Evolutionary conservation across 2,888 invertebrate genomes (phyloP).

Genomic region (Noctua janthe): DNA sequence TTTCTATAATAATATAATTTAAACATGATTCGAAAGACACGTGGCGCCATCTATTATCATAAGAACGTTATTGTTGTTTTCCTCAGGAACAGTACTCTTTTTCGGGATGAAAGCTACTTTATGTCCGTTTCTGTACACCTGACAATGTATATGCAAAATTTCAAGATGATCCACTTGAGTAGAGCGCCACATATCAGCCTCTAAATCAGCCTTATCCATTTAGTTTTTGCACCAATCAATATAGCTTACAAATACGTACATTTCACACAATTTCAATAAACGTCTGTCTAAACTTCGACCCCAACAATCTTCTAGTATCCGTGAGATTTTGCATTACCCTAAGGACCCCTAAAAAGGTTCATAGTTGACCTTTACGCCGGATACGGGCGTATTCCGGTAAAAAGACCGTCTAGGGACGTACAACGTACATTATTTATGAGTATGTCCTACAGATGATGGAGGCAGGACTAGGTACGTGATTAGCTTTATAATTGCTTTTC

Average conservation of each 20-base stretch:
- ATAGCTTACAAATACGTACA: too few species aligned
- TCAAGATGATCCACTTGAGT: too few species aligned
- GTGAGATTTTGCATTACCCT: constrained; percentile 58
- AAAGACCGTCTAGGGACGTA: constrained; percentile 62
- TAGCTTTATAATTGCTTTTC: constrained; percentile 66
- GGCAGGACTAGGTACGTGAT: constrained; percentile 60
- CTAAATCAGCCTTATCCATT: neutral
- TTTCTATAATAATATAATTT: too few species aligned
- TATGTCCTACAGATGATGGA: constrained; percentile 60
- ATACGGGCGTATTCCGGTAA: constrained; percentile 56
- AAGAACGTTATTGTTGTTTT: too few species aligned
- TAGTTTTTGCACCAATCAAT: neutral
- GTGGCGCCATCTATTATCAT: too few species aligned
- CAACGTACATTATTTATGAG: constrained; percentile 71
- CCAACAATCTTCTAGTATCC: constrained; percentile 22
- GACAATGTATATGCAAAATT: too few species aligned
- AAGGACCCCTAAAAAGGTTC: constrained; percentile 56
- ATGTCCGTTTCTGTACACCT: too few species aligned
- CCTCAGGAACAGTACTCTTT: too few species aligned
- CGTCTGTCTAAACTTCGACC: neutral
- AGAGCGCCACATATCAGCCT: too few species aligned
- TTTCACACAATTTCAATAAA: constrained; percentile 7
- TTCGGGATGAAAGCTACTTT: too few species aligned
- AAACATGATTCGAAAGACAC: too few species aligned
- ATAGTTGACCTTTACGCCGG: constrained; percentile 64